Conservation (phyloP, 2,888 invertebrate species). For the Heliothis peltigera region DNA sequence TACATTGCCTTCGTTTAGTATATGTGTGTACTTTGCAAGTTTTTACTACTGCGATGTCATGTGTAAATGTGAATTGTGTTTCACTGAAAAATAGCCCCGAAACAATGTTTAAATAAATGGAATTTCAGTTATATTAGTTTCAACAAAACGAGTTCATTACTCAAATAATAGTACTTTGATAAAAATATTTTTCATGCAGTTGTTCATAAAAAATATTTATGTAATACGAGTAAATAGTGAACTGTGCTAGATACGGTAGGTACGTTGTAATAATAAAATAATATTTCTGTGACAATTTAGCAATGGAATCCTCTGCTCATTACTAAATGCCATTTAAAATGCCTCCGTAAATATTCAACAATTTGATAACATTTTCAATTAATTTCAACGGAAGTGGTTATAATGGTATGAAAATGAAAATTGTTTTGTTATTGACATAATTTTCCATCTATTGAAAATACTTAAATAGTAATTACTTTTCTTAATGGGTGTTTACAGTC, state of each 20-base stretch:
- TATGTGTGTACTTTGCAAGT: conserved; percentile 49
- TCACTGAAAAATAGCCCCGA: conserved; percentile 10
- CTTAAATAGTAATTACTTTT: conserved; percentile 52
- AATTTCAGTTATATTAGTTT: conserved; percentile 9
- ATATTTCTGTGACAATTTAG: conserved; percentile 34
- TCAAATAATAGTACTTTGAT: background rate
- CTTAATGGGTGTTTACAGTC: conserved; percentile 46
- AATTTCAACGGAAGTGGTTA: conserved; percentile 35
- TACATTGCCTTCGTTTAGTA: conserved; percentile 73
- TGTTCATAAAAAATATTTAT: background rate
- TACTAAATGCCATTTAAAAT: conserved; percentile 41
- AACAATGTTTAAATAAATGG: background rate
- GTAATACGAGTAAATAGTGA: background rate
- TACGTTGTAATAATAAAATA: conserved; percentile 13
- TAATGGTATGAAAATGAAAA: conserved; percentile 45
- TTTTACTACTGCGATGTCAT: conserved; percentile 27
- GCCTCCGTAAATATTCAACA: conserved; percentile 21
- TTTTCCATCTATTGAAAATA: conserved; percentile 42
- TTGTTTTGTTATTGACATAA: conserved; percentile 38
- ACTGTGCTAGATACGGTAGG: background rate
- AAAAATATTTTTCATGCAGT: too few species aligned
- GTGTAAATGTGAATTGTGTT: conserved; percentile 26
- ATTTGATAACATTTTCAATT: conserved; percentile 37
- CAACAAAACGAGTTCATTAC: background rate
- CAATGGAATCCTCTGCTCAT: conserved; percentile 26